These are phyloP conservation scores for Cephus pulcher DNA, from an alignment of 2,888 invertebrate genomes.

Conservation along the genomic window DNA sequence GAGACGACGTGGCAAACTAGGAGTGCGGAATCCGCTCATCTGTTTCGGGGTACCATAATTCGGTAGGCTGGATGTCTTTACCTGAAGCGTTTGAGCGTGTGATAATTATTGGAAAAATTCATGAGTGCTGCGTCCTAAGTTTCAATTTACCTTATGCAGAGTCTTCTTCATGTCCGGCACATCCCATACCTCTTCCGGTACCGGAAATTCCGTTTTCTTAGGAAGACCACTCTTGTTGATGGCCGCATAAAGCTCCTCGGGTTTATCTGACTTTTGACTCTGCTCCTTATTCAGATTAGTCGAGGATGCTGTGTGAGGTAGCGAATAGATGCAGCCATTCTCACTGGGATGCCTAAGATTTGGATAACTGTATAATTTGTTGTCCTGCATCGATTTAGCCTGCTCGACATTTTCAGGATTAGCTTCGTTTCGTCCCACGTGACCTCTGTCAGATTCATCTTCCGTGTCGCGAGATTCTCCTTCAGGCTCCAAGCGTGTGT, in stretches of 20 bases:
- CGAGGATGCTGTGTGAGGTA: constrained; percentile 49
- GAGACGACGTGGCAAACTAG: constrained; percentile 68
- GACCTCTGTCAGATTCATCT: constrained; percentile 55
- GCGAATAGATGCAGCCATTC: constrained; percentile 49
- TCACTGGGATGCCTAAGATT: constrained; percentile 29
- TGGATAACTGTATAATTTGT: constrained; percentile 37
- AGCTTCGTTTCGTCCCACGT: constrained; percentile 35
- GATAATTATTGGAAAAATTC: not conserved
- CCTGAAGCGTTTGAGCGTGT: constrained; percentile 31
- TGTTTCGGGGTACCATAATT: constrained; percentile 56
- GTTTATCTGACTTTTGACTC: constrained; percentile 65
- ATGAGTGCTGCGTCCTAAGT: not conserved
- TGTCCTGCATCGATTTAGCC: constrained; percentile 22
- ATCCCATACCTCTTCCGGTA: constrained; percentile 59
- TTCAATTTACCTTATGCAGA: constrained; percentile 42
- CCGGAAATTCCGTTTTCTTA: constrained; percentile 50
- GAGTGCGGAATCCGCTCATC: constrained; percentile 52
- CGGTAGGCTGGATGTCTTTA: constrained; percentile 58
- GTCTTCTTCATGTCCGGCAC: constrained; percentile 47
- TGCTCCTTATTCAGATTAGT: constrained; percentile 40
- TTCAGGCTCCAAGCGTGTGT: constrained; percentile 56
- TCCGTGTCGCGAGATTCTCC: constrained; percentile 62
- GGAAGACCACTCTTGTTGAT: constrained; percentile 56
- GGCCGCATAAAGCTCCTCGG: constrained; percentile 68
- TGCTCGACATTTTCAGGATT: constrained; percentile 27